A percentile compares a stretch with the other conserved stretches of the same genome.
Evolutionary conservation across 2,797 vertebrate species (phyloP).

Genomic region (Ptychobarbus kaznakovi): DNA sequence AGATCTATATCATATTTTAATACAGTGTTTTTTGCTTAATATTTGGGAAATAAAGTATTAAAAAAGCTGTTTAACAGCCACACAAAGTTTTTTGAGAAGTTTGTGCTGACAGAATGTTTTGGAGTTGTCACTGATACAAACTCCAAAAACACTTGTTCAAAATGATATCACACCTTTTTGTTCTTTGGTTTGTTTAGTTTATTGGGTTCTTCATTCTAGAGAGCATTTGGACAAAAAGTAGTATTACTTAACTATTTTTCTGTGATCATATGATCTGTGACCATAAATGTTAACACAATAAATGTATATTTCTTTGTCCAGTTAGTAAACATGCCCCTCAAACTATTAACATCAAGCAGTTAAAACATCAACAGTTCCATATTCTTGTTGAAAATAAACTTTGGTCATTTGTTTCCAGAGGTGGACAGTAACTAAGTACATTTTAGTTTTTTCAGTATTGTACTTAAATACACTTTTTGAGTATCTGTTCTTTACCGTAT

Average conservation of each 20-base stretch:
- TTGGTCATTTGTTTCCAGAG: no score
- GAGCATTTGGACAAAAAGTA: neutral
- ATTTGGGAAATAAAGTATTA: neutral
- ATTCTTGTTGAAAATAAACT: neutral
- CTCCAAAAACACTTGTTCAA: neutral
- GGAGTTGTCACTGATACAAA: neutral
- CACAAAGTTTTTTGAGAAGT: neutral
- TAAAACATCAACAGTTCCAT: no score
- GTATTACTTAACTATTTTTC: neutral
- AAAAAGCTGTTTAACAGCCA: neutral
- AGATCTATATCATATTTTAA: neutral
- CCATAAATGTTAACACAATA: neutral
- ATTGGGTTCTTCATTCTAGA: neutral
- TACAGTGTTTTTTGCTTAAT: constrained; percentile 17
- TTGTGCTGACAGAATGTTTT: neutral
- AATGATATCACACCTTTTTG: neutral
- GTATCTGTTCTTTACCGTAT: no score
- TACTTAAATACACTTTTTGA: no score
- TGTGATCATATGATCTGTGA: neutral
- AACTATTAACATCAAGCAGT: no score
- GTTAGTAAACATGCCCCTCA: neutral
- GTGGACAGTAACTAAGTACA: no score
- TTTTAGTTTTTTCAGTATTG: no score
- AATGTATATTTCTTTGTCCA: neutral
- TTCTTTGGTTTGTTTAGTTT: neutral